Percentiles rank a stretch among this genome's conserved stretches.
Evolutionary conservation across 64 coral and sea anemone species (phyloP).

Genomic region (Actinia tenebrosa): DNA sequence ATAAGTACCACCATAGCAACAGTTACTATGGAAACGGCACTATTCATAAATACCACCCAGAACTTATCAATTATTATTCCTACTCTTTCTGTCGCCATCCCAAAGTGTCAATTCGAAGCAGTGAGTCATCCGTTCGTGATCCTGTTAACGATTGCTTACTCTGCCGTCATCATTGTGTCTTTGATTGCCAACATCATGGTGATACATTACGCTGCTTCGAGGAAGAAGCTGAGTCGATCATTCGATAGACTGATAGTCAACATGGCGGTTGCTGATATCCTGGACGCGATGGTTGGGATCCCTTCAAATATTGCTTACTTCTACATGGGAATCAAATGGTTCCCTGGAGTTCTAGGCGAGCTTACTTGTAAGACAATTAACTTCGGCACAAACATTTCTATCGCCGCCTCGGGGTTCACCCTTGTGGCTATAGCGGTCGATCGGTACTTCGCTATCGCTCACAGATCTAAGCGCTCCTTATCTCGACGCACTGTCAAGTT

Average conservation of each 20-base stretch:
- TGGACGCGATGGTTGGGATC: conserved; percentile 17
- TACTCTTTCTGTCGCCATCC: neutral
- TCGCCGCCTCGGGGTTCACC: conserved; percentile 19
- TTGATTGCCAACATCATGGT: conserved; percentile 34
- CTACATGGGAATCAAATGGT: conserved; percentile 21
- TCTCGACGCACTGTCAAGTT: neutral
- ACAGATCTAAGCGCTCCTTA: conserved; percentile 28
- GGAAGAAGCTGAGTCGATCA: conserved; percentile 2
- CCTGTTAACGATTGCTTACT: conserved; percentile 16
- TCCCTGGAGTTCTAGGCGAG: conserved; percentile 19
- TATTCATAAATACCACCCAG: neutral
- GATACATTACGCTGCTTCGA: conserved; percentile 1
- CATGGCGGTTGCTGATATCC: conserved; percentile 47
- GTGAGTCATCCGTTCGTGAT: neutral
- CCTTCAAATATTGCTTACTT: conserved; percentile 31
- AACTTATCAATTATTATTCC: neutral
- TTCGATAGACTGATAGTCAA: conserved; percentile 44
- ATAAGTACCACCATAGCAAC: neutral
- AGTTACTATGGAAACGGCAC: neutral
- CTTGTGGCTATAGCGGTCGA: conserved; percentile 20
- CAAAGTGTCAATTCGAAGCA: neutral
- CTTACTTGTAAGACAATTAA: conserved; percentile 29
- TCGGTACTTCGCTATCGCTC: conserved; percentile 48
- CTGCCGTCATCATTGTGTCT: neutral
- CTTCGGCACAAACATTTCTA: conserved; percentile 21